These are phyloP conservation scores for Sebastes taczanowskii DNA, from an alignment of 2,797 vertebrate species.

Conservation along the genomic window DNA sequence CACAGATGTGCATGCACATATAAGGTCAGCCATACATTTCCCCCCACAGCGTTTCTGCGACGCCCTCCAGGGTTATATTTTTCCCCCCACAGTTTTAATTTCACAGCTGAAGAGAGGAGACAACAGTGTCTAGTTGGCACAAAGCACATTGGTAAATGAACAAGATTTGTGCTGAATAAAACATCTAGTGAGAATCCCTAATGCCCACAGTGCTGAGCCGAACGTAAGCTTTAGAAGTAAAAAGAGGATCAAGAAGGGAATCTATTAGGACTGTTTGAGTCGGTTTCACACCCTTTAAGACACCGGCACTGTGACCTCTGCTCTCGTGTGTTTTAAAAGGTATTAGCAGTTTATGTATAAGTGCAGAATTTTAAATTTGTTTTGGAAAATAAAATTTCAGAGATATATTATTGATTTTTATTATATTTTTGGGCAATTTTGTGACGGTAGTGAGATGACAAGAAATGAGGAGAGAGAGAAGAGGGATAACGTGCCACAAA, in stretches of 20 bases:
- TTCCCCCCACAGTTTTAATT: constrained; percentile 43
- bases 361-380: background rate
- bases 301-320: constrained; percentile 27
- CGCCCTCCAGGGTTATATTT: constrained; percentile 3
- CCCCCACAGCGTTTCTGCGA: background rate
- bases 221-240: constrained; percentile 36
- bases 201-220: constrained; percentile 38
- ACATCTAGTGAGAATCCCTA: constrained; percentile 46
- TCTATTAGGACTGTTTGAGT: constrained; percentile 44
- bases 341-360: background rate
- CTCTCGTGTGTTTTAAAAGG: constrained; percentile 3
- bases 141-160: constrained; percentile 61
- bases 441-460: background rate
- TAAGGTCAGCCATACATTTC: constrained; percentile 38
- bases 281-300: constrained; percentile 35
- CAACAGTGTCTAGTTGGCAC: constrained; percentile 50
- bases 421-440: background rate
- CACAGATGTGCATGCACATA: constrained; percentile 6
- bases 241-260: constrained; percentile 49
- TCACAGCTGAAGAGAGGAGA: constrained; percentile 58
- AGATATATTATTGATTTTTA: background rate
- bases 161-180: constrained; percentile 68
- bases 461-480: background rate
- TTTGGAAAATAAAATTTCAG: background rate
- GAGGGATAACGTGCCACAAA: background rate